Evolutionary conservation across 2,888 invertebrate species (phyloP), one percentile per base, ranked within the genome.

Genomic region (Opisthograptis luteolata): DNA sequence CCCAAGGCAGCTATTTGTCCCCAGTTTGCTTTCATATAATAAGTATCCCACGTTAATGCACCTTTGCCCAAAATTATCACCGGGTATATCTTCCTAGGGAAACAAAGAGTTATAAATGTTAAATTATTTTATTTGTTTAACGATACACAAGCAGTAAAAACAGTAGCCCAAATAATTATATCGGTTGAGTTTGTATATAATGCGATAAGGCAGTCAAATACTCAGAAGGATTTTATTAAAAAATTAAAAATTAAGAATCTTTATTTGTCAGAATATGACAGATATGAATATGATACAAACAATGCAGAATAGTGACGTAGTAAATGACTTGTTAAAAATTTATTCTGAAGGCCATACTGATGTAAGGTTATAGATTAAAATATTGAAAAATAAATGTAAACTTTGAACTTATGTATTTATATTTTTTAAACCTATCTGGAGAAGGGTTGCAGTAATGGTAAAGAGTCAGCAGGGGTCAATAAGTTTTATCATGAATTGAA

Each of bases 21-120:
- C 87, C 87, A 87, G 54, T 88, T 81, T 6, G 51, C 50, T 58
- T 64, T 80, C 79, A 88, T 88, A 46, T 75, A 90, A 19, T 55
- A 58, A 22, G 79, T 56, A 51, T 89, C 76, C 87, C 87, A 87
- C 0, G 71, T 81, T 13, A 90, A 62, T 2, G 89, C 84, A 4
- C 79, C 87, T 56, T 89, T 89, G 0, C 90, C 90, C 47, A 90
- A 68, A 53, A 90, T 85, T 27, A 88, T 73, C 2, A 86, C 84
- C 15, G 88, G 89, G 55, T 85, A 88, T 53, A 89, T 76, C 77
- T 81, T 86, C 60, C 89, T 89, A 66, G 5, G 17, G 7, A 39
- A 36, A 35, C 3, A 43, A 35, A 15, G 5, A 28, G 9, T n/a
- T n/a, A 44, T 14, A 19, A 43, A 43, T 27, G 19, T 32, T 24